Conservation (phyloP, 2,113 vertebrate genomes). For the Colistium nudipinnis region DNA sequence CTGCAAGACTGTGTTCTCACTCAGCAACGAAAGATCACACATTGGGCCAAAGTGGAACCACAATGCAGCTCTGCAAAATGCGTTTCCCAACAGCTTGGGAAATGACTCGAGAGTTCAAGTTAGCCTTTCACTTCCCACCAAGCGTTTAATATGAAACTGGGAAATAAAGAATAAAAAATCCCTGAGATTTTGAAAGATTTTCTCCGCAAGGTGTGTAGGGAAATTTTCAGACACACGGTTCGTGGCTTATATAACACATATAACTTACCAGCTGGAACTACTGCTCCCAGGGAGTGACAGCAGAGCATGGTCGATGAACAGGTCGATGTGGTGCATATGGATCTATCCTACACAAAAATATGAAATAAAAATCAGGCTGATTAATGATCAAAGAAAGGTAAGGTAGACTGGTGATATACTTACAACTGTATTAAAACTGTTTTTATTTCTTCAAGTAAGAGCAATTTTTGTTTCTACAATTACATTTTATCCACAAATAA, state of each 20-base stretch:
- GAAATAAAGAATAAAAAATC: constrained; percentile 6
- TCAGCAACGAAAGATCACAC: constrained; percentile 3
- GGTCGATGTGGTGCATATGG: not conserved
- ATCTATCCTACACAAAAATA: not conserved
- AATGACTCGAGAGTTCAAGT: constrained; percentile 31
- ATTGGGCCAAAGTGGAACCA: constrained; percentile 21
- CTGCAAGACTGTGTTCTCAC: not conserved
- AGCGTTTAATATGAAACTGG: constrained; percentile 18
- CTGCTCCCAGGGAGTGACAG: constrained; percentile 4
- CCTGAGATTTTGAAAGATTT: no score
- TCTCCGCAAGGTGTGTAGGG: not conserved
- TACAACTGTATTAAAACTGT: no score
- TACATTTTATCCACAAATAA: not conserved
- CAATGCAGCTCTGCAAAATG: constrained; percentile 27
- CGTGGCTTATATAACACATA: constrained; percentile 7
- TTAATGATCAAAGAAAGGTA: no score
- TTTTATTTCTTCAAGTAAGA: not conserved
- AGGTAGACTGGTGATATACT: no score
- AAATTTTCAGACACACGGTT: not conserved
- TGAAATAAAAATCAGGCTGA: not conserved
- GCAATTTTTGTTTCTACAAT: not conserved
- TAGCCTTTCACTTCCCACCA: constrained; percentile 25
- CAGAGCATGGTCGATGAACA: not conserved
- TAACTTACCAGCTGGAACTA: not conserved
- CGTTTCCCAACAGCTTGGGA: constrained; percentile 42